These are phyloP conservation scores for Macrosoma leucophasiata DNA, from an alignment of 2,888 invertebrate species.

Conservation along the genomic window DNA sequence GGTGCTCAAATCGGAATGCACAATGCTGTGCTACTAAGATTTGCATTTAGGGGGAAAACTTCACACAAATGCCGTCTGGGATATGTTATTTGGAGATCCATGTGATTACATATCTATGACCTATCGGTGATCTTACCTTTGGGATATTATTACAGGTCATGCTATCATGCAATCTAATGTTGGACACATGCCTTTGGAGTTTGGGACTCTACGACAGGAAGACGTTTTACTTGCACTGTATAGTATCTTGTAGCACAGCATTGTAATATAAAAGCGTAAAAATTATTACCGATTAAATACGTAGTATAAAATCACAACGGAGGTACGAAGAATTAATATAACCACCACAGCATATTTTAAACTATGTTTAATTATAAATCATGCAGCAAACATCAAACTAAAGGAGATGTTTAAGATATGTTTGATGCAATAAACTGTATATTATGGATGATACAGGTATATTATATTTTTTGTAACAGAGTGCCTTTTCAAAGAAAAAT, in stretches of 20 bases:
- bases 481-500: too few species aligned
- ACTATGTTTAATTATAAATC: neutral
- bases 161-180: constrained; percentile 36
- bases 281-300: too few species aligned
- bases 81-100: constrained; percentile 5
- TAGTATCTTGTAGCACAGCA: constrained; percentile 60
- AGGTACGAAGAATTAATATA: too few species aligned
- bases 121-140: constrained; percentile 4
- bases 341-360: too few species aligned
- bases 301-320: too few species aligned
- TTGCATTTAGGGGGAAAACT: too few species aligned
- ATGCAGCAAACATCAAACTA: constrained; percentile 1
- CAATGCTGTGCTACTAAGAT: constrained; percentile 65
- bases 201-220: constrained; percentile 34
- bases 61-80: constrained; percentile 58
- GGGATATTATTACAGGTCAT: constrained; percentile 21
- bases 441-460: too few species aligned
- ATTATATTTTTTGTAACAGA: too few species aligned
- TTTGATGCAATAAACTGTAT: too few species aligned
- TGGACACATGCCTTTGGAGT: constrained; percentile 36
- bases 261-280: too few species aligned
- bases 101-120: constrained; percentile 4
- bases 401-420: too few species aligned
- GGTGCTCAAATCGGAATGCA: constrained; percentile 67
- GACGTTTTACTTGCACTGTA: constrained; percentile 3